Evolutionary conservation across 2,113 vertebrate species (phyloP).

Genomic region (Rhinogobius similis): DNA sequence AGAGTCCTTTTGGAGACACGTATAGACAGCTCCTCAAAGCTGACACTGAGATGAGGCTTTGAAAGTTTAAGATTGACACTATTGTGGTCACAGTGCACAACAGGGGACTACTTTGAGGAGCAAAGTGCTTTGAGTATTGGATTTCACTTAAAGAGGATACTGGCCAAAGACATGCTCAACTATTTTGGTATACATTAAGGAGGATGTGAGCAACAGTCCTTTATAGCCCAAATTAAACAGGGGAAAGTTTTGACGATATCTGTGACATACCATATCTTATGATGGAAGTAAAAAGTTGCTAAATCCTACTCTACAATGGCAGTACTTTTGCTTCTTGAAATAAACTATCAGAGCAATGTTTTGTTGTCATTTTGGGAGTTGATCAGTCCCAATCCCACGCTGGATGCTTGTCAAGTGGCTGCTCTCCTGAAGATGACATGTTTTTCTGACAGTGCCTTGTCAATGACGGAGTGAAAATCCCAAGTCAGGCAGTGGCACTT

Average conservation of each 20-base stretch:
- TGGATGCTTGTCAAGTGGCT: conserved; percentile 66
- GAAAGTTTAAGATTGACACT: conserved; percentile 76
- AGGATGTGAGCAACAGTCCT: conserved; percentile 9
- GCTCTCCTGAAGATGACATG: conserved; percentile 69
- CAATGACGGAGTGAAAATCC: conserved; percentile 71
- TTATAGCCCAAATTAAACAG: background rate
- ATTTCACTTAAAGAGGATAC: conserved; percentile 68
- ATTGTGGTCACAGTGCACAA: conserved; percentile 78
- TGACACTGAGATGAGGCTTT: conserved; percentile 71
- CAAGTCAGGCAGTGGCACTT: conserved; percentile 46
- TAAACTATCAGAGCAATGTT: conserved; percentile 62
- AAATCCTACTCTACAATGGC: conserved; percentile 42
- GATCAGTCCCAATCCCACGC: conserved; percentile 67
- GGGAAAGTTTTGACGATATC: background rate
- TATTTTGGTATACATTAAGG: conserved; percentile 55
- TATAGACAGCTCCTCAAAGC: conserved; percentile 69
- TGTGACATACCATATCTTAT: conserved; percentile 20
- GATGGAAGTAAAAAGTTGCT: conserved; percentile 59
- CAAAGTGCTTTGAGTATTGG: conserved; percentile 72
- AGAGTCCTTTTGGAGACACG: conserved; percentile 57
- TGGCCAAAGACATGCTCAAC: conserved; percentile 55
- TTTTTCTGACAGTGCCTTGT: conserved; percentile 69
- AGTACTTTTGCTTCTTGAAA: conserved; percentile 48
- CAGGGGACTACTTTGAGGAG: conserved; percentile 79
- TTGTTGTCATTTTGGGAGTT: conserved; percentile 71